Evolutionary conservation across 1,140 invertebrate genomes (phyloP).

Genomic region (Lordiphosa clarofinis): DNA sequence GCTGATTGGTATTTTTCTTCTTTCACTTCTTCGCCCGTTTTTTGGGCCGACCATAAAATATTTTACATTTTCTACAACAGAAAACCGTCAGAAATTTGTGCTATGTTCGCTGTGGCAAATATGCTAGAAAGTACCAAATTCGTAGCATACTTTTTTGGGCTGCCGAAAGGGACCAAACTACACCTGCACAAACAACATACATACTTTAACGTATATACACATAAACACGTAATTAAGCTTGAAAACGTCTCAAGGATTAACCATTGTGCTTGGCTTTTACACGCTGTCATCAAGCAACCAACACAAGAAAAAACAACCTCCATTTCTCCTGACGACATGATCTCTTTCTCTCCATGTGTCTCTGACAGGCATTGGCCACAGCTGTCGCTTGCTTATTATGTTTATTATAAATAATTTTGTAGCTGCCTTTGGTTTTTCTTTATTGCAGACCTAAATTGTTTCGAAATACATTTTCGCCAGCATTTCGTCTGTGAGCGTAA

Average conservation of each 20-base stretch:
- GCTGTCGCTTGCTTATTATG: conserved; percentile 69
- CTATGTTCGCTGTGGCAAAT: conserved; percentile 25
- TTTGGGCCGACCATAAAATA: conserved; percentile 61
- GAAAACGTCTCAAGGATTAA: conserved; percentile 71
- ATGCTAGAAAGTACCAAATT: conserved; percentile 50
- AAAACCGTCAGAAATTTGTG: conserved; percentile 53
- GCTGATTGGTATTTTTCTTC: conserved; percentile 70
- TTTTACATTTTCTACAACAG: conserved; percentile 61
- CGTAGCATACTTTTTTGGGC: conserved; percentile 52
- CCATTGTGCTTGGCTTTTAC: conserved; percentile 52
- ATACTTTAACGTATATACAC: not conserved
- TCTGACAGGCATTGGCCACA: conserved; percentile 60
- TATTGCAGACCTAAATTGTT: conserved; percentile 13
- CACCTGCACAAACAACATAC: conserved; percentile 27
- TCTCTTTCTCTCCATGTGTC: not conserved
- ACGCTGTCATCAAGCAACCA: conserved; percentile 52
- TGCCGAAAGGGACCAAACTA: not conserved
- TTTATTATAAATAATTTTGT: conserved; percentile 76
- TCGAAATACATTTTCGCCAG: conserved; percentile 10
- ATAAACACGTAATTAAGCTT: conserved; percentile 72
- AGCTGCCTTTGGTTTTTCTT: conserved; percentile 38
- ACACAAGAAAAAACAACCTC: conserved; percentile 20
- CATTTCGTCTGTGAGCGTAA: conserved; percentile 3
- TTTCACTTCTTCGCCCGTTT: conserved; percentile 1
- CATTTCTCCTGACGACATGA: conserved; percentile 8